Conservation (phyloP, 2,888 invertebrate genomes). For the Hypomecis punctinalis region DNA sequence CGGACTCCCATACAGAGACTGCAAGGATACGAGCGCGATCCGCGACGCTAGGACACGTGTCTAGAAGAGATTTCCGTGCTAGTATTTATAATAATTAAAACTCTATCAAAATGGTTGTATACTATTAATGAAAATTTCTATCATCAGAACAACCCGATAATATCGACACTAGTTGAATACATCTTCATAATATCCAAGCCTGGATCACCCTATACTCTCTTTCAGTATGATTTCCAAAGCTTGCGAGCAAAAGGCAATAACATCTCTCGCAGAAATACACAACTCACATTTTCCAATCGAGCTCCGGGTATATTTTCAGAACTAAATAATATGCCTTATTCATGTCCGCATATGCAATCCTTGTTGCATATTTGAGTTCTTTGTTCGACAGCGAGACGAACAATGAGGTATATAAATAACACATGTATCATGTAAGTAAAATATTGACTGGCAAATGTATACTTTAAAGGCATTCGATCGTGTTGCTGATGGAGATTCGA, state of each 20-base stretch:
- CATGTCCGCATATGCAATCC: slow-evolving; percentile 21
- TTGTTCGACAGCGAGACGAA: slow-evolving; percentile 17
- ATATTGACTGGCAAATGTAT: not conserved
- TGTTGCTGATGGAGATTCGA: not conserved
- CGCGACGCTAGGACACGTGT: too few species aligned
- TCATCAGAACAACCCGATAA: too few species aligned
- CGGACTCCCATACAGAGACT: too few species aligned
- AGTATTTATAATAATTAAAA: too few species aligned
- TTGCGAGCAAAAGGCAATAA: not conserved
- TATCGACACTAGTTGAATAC: too few species aligned
- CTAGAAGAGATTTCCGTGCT: too few species aligned
- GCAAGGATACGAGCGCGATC: too few species aligned
- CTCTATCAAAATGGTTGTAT: too few species aligned
- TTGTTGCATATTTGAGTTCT: slow-evolving; percentile 25
- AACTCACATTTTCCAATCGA: slow-evolving; percentile 24
- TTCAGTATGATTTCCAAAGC: not conserved
- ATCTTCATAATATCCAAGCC: too few species aligned
- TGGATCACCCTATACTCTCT: not conserved
- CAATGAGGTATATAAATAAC: not conserved
- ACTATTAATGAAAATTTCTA: too few species aligned
- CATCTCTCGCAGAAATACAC: slow-evolving; percentile 10
- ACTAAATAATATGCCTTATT: slow-evolving; percentile 21
- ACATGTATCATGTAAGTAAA: not conserved
- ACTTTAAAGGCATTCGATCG: not conserved
- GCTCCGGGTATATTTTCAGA: slow-evolving; percentile 21